phyloP scores from a whole-genome alignment of 2,113 vertebrate species.

The Scortum barcoo region DNA sequence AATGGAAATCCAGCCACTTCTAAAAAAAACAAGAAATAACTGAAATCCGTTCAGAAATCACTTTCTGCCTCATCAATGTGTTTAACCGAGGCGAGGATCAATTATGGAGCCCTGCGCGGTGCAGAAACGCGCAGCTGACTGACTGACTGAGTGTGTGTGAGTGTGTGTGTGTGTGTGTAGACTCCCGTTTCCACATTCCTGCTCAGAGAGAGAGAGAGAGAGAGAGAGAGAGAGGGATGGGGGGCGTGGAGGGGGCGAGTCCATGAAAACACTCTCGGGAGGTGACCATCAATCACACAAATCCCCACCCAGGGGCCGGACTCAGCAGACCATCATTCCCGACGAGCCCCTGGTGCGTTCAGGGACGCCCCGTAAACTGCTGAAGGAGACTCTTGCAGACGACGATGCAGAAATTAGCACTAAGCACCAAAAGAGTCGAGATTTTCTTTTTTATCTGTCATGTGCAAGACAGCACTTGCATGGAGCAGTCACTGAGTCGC shows the following conservation, averaged over 20 bases:
- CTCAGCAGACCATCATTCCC: conserved; percentile 44
- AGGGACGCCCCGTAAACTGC: conserved; percentile 16
- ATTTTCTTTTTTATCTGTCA: no score
- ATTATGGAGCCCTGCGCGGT: conserved; percentile 35
- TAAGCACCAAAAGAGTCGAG: no score
- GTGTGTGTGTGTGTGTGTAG: no score
- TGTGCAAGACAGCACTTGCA: no score
- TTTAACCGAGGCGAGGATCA: conserved; percentile 22
- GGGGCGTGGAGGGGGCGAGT: conserved; percentile 24
- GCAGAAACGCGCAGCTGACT: conserved; percentile 42
- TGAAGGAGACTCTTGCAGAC: fast-evolving
- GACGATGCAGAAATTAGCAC: neutral
- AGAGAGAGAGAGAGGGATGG: neutral
- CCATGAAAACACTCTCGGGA: conserved; percentile 62
- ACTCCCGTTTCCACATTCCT: no score
- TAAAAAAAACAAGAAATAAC: conserved; percentile 48
- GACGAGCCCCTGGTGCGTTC: conserved; percentile 45
- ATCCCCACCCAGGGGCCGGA: conserved; percentile 78
- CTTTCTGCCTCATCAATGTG: conserved; percentile 49
- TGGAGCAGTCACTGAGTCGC: no score
- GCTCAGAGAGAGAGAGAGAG: neutral
- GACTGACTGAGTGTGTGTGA: neutral
- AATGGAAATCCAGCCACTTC: conserved; percentile 19
- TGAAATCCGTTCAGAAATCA: conserved; percentile 26
- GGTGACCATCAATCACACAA: conserved; percentile 72